phyloP scores from a whole-genome alignment of 2,888 invertebrate genomes.

The Meloe dianella region DNA sequence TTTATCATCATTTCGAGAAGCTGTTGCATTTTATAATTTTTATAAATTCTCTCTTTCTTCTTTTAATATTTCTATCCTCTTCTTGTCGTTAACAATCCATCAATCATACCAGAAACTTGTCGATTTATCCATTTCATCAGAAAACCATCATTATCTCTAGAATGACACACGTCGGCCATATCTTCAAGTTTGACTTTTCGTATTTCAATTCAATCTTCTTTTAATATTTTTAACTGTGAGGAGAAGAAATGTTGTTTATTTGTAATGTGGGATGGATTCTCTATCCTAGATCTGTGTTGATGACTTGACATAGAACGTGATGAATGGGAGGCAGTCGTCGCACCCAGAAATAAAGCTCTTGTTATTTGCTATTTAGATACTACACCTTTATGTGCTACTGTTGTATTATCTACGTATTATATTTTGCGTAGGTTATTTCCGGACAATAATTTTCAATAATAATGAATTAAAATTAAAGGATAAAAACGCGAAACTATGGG shows the following conservation, averaged over 20 bases:
- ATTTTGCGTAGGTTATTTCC: background rate
- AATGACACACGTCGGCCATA: background rate
- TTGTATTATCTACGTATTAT: too few relatives aligned
- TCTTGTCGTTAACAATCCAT: slow-evolving; percentile 2
- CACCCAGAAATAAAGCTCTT: slow-evolving; percentile 31
- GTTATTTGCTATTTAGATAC: background rate
- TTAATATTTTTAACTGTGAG: background rate
- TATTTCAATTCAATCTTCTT: background rate
- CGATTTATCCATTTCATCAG: background rate
- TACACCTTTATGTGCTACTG: background rate
- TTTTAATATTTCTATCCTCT: background rate
- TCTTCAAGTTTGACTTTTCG: background rate
- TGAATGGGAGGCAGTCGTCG: slow-evolving; percentile 35
- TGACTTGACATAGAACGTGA: slow-evolving; percentile 31
- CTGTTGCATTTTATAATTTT: background rate
- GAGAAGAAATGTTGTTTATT: background rate
- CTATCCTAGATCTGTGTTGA: background rate
- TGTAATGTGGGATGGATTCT: background rate
- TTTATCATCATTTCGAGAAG: background rate
- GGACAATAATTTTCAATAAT: background rate
- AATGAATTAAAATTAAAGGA: background rate
- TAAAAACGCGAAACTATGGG: background rate
- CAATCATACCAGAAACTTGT: background rate
- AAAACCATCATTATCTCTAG: background rate
- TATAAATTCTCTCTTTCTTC: too few relatives aligned